These are phyloP conservation scores for Syngnathus floridae DNA, from an alignment of 2,113 vertebrate genomes.

Conservation along the genomic window DNA sequence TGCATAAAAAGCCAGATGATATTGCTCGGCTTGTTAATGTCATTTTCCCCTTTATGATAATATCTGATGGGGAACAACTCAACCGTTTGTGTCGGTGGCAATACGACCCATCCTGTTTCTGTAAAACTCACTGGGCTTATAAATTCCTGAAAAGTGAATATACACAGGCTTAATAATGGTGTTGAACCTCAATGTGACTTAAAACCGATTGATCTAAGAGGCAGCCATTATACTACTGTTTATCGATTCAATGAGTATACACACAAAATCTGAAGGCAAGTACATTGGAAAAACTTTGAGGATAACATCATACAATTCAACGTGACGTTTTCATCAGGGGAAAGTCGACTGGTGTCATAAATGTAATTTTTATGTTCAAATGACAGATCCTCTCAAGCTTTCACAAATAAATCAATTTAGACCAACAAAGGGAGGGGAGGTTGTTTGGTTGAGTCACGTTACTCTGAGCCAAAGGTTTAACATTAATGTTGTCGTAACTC, in stretches of 20 bases:
- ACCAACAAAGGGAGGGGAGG: not conserved
- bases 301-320: not conserved
- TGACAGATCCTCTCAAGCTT: not conserved
- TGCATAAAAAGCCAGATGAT: conserved; percentile 42
- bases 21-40: conserved; percentile 41
- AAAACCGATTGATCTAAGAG: not conserved
- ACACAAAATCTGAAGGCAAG: not conserved
- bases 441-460: not conserved
- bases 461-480: conserved; percentile 1
- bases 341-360: not conserved
- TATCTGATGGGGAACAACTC: conserved; percentile 47
- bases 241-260: not conserved
- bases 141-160: conserved; percentile 9
- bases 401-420: not conserved
- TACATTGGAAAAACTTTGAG: not conserved
- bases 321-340: not conserved
- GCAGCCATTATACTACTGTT: not conserved
- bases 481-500: not conserved
- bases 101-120: conserved; percentile 34
- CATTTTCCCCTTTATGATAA: conserved; percentile 44
- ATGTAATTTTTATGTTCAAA: not conserved
- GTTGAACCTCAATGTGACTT: not conserved
- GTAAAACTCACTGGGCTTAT: conserved; percentile 6
- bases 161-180: conserved; percentile 14
- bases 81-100: conserved; percentile 41